phyloP scores from a whole-genome alignment of 2,113 vertebrate species.

The Acrocephalus kingi region DNA sequence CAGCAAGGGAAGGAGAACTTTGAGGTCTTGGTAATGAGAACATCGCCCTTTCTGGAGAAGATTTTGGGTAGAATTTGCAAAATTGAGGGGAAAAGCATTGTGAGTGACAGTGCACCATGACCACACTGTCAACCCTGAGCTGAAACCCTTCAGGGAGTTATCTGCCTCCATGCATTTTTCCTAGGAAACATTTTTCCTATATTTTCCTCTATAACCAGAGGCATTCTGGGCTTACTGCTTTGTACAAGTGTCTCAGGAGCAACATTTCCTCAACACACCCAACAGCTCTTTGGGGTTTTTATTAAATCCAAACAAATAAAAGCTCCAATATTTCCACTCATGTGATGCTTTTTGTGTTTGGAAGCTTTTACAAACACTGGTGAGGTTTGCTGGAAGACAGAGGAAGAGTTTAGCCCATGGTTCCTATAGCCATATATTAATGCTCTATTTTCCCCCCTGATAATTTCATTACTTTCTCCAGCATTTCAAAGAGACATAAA shows the following conservation, averaged over 20 bases:
- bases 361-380: neutral
- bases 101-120: neutral
- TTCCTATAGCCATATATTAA: rapidly evolving
- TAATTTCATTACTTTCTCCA: neutral
- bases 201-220: neutral
- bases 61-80: neutral
- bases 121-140: rapidly evolving
- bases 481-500: neutral
- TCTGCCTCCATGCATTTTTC: neutral
- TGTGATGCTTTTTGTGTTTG: neutral
- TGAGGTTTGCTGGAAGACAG: neutral
- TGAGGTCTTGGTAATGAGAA: rapidly evolving
- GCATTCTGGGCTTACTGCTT: neutral
- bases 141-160: neutral
- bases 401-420: neutral
- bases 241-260: neutral
- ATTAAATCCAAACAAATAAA: neutral
- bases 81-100: rapidly evolving
- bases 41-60: neutral
- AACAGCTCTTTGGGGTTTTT: neutral
- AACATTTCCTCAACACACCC: neutral
- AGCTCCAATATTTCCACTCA: neutral
- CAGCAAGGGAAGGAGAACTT: neutral
- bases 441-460: neutral
- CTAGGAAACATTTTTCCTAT: neutral